Base-by-base conservation (phyloP, 2,888 invertebrate species). In the Osmoderma eremita region DNA sequence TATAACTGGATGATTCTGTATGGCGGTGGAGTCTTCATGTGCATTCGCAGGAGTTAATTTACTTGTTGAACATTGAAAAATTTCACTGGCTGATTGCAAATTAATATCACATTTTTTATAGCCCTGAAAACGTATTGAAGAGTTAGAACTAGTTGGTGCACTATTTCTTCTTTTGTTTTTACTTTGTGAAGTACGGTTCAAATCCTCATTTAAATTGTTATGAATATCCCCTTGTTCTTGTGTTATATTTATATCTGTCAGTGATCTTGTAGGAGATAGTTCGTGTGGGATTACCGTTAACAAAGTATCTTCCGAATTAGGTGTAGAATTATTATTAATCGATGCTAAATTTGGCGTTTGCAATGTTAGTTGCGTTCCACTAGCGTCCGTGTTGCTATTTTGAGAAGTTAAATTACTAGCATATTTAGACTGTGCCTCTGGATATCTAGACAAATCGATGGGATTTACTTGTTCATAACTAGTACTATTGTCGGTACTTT, bases 61-160 rank as follows among this genome's bases (percentile, higher is more conserved):
- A n/a, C n/a, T n/a, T n/a, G 10, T 30, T 30, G 30, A 30, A 8
- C 30, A 30, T 30, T 30, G 30, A 3, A 10, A 30, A 8, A 8
- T 30, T 30, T 30, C 30, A 10, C 30, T 30, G 30, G 30, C 1
- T 30, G 30, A 30, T 2, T 30, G 30, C 30, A 5, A 30, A 30
- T 30, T 30, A 30, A 30, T 30, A 6, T 30, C 30, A 5, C 6
- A 30, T 4, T 30, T 30, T 30, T 30, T 8, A 30, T 30, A 30
- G 30, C 2, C 30, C 30, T 30, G 30, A 30, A 30, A 30, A 8
- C 8, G 30, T 30, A 66, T 63, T 30, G 30, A 30, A 30, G 30
- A 30, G 30, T 30, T 30, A 56, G 68, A 45, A 62, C 54, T 10
- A 66, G 65, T 4, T 65, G 62, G 62, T 22, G 62, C 62, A 24